These are phyloP conservation scores for Beris chalybata DNA, from an alignment of 2,888 invertebrate genomes.

Conservation along the genomic window DNA sequence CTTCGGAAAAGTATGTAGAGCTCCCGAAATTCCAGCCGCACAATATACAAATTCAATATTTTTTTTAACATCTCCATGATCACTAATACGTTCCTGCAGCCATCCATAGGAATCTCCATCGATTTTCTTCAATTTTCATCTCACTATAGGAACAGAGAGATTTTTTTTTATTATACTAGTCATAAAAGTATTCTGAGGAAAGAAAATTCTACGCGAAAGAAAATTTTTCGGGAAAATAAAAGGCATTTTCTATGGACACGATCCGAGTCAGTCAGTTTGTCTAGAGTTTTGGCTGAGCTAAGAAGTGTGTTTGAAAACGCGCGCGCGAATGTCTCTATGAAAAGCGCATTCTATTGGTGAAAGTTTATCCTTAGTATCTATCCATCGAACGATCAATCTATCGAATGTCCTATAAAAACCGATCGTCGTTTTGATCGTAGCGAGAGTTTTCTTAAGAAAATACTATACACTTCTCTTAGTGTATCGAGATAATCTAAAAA, in stretches of 20 bases:
- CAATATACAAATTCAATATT: no score
- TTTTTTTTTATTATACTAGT: no score
- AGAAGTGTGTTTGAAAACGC: constrained; percentile 2
- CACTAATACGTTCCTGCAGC: no score
- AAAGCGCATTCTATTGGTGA: not conserved
- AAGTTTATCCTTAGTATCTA: constrained; percentile 4
- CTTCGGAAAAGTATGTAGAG: constrained; percentile 8
- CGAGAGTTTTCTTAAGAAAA: constrained; percentile 3
- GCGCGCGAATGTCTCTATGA: not conserved
- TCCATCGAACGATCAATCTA: constrained; percentile 7
- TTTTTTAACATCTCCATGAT: no score
- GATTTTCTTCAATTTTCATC: no score
- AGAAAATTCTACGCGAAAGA: not conserved
- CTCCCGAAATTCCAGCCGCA: no score
- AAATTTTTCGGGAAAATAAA: constrained; percentile 21
- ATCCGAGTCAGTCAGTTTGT: constrained; percentile 23
- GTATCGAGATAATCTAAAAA: constrained; percentile 26
- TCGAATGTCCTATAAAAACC: constrained; percentile 2
- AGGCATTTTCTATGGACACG: constrained; percentile 7
- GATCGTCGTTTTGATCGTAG: not conserved
- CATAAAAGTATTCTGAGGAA: no score
- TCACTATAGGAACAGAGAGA: no score
- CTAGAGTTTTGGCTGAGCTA: constrained; percentile 21
- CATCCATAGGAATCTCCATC: no score
- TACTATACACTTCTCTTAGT: not conserved